Evolutionary conservation across 2,888 invertebrate species (phyloP).

Genomic region (Eupithecia exiguata): DNA sequence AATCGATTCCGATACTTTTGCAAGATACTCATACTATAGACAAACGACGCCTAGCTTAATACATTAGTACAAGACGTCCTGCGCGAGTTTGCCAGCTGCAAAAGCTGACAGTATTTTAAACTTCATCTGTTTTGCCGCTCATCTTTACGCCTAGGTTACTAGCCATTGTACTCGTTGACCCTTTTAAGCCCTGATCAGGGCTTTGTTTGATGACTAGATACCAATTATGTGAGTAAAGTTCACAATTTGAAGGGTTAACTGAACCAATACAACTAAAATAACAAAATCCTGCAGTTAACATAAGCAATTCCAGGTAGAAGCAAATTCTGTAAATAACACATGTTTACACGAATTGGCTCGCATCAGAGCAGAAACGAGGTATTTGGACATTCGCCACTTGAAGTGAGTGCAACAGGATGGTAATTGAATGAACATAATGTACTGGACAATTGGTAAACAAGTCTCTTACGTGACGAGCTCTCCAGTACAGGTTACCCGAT

Average conservation of each 20-base stretch:
- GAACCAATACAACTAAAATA: neutral
- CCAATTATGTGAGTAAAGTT: too few relatives aligned
- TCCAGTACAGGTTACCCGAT: neutral
- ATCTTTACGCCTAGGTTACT: neutral
- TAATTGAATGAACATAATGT: slow-evolving; percentile 6
- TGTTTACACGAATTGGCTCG: slow-evolving; percentile 22
- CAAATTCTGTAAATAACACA: neutral
- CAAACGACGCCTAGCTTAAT: neutral
- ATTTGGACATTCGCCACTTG: slow-evolving; percentile 21
- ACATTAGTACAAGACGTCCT: too few relatives aligned
- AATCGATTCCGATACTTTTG: neutral
- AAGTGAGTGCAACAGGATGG: slow-evolving; percentile 19
- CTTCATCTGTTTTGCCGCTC: neutral
- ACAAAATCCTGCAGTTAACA: neutral
- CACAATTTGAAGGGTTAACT: too few relatives aligned
- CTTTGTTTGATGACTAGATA: too few relatives aligned
- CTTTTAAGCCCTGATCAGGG: too few relatives aligned
- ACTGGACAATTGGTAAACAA: neutral
- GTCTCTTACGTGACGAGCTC: neutral
- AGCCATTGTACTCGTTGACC: too few relatives aligned
- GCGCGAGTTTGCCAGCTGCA: neutral
- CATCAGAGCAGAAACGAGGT: slow-evolving; percentile 11
- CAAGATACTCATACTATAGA: neutral
- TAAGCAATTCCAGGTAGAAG: neutral
- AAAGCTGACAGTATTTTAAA: neutral